These are phyloP conservation scores for Elgonia sp. DNA, from an alignment of 2,888 invertebrate genomes.

Conservation along the genomic window DNA sequence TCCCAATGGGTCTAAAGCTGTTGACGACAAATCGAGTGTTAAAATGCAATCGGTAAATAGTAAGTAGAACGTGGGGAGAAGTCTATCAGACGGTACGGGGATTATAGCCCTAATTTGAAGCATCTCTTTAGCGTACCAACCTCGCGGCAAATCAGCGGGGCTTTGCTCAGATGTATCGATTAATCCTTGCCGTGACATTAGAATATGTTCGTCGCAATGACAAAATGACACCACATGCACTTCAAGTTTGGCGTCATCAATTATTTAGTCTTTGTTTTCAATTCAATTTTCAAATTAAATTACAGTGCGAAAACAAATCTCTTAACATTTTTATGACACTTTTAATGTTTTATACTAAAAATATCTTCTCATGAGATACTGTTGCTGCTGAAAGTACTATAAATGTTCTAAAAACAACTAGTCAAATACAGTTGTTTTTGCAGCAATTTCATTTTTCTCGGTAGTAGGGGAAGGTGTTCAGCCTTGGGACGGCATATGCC, in stretches of 20 bases:
- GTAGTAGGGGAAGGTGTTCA: too few species aligned
- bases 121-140: slow-evolving; percentile 73
- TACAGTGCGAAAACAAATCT: too few species aligned
- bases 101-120: slow-evolving; percentile 87
- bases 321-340: too few species aligned
- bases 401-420: too few species aligned
- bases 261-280: too few species aligned
- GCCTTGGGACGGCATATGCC: too few species aligned
- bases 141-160: slow-evolving; percentile 74
- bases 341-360: too few species aligned
- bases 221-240: slow-evolving; percentile 41
- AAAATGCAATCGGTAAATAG: slow-evolving; percentile 87
- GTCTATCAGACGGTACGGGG: slow-evolving; percentile 84
- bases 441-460: too few species aligned
- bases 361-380: too few species aligned
- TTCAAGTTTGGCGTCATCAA: not conserved
- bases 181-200: slow-evolving; percentile 40
- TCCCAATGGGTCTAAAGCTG: slow-evolving; percentile 86
- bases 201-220: slow-evolving; percentile 22
- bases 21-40: slow-evolving; percentile 87
- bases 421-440: too few species aligned
- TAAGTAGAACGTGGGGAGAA: slow-evolving; percentile 79
- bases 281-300: too few species aligned
- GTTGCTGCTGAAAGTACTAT: too few species aligned
- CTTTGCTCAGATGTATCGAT: slow-evolving; percentile 63